Base-by-base conservation (phyloP, 2,113 vertebrate species). In the Chamaea fasciata region DNA sequence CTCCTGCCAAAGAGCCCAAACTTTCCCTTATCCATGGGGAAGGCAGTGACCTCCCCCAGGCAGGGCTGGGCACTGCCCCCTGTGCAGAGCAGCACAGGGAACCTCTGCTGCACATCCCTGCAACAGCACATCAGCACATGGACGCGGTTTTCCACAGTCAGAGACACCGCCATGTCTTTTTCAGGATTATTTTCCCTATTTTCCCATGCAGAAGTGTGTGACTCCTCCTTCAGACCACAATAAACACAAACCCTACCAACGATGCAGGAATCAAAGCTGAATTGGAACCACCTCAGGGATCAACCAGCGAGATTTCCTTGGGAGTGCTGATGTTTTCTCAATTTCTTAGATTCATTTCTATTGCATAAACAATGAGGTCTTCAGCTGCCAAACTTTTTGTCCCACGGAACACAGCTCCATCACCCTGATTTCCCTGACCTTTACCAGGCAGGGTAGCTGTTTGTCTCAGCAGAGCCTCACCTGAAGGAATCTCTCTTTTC, bases 101-200 rank as follows among this genome's bases (percentile, higher is more conserved):
- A 13, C 6, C 41, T 56, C 35, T 42, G 46, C 73, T 62, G 57
- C 67, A 49, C 49, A 13, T 1, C 57, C 42, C 68, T 23, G 21
- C 13, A 7, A 0, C 42, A 31, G 10, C 37, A n/a, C 3, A 2
- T 0, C 28, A 60, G 35, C 44, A 33, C 21, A 26, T 0, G 10
- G n/a, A 68, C 6, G 15, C 3, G 1, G 14, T 15, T 47, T 21
- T 2, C 11, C 31, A 20, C 53, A n/a, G 11, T 5, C 0, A 62
- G 9, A 80, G 20, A 53, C 62, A 79, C 15, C 41, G 47, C 35
- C 59, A 31, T 0, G 31, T 24, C 35, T 33, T 35, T 4, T 15
- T 7, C 1, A 3, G 50, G 46, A 18, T 62, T 41, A 26, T 60
- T 44, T 56, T n/a, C 37, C 44, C 18, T 35, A 1, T 23, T 50